These are phyloP conservation scores for Aplodontia rufa DNA, from an alignment of 2,113 vertebrate genomes.

Conservation along the genomic window DNA sequence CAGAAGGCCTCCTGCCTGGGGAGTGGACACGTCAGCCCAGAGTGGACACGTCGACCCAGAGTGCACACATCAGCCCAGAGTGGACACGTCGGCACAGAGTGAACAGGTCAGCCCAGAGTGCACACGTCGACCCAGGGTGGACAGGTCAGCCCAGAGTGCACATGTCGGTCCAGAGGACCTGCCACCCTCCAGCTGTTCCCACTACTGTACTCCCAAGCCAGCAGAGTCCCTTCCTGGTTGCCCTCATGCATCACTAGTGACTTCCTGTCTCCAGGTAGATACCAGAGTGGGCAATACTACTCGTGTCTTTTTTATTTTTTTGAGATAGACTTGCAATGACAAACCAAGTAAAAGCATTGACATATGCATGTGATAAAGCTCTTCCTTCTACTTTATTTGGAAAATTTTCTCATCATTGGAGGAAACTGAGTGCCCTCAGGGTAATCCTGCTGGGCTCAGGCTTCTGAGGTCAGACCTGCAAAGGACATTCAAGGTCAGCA, in stretches of 20 bases:
- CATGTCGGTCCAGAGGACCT: not conserved
- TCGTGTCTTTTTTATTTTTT: not conserved
- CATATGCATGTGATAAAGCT: accelerated
- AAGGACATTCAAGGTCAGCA: too few species aligned
- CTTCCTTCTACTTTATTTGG: not conserved
- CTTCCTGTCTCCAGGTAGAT: not conserved
- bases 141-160: not conserved
- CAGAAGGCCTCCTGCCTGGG: too few species aligned
- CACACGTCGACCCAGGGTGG: not conserved
- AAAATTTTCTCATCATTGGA: not conserved
- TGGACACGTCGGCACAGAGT: not conserved
- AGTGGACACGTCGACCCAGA: not conserved
- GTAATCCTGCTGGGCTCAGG: not conserved
- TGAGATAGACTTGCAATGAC: not conserved
- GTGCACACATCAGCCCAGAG: not conserved
- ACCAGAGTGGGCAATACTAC: not conserved
- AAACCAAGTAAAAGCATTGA: not conserved
- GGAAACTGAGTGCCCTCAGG: too few species aligned
- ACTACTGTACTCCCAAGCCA: too few species aligned
- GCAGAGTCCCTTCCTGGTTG: too few species aligned
- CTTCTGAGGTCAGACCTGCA: not conserved
- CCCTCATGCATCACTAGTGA: not conserved
- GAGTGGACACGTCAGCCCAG: not conserved
- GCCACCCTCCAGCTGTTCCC: too few species aligned
- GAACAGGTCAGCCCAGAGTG: not conserved